These are phyloP conservation scores for Trachops cirrhosus DNA, from an alignment of 2,797 vertebrate genomes.

Conservation along the genomic window DNA sequence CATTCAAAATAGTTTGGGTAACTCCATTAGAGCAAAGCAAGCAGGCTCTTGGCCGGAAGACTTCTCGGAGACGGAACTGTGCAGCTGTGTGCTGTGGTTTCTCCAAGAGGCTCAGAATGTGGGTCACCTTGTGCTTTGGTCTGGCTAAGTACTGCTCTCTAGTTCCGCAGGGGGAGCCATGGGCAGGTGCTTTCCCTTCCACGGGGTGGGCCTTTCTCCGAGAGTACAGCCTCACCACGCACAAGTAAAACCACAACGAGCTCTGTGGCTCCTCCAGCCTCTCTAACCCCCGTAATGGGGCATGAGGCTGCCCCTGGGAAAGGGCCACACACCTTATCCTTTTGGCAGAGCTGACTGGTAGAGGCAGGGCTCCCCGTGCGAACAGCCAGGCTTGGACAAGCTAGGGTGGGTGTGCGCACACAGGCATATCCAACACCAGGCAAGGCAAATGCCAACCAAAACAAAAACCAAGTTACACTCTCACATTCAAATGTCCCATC, in stretches of 20 bases:
- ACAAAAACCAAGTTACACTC: not conserved
- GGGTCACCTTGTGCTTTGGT: not conserved
- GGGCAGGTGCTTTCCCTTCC: not conserved
- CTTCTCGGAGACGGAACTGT: not conserved
- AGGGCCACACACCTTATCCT: not conserved
- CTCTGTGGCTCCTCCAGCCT: not conserved
- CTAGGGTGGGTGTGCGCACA: rapidly evolving
- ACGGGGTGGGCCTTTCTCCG: not conserved
- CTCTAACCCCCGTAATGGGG: not conserved
- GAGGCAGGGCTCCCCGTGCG: not conserved
- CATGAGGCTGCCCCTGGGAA: not conserved
- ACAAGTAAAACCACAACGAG: too few species aligned
- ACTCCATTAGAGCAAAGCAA: not conserved
- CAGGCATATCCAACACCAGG: not conserved
- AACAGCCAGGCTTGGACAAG: not conserved
- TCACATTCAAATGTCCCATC: not conserved
- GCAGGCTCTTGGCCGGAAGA: not conserved
- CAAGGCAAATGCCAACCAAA: not conserved
- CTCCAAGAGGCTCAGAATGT: not conserved
- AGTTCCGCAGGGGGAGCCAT: not conserved
- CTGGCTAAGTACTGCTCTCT: not conserved
- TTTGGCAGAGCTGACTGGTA: not conserved
- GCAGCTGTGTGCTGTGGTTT: not conserved
- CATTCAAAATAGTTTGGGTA: not conserved
- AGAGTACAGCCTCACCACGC: not conserved